Percentiles rank a stretch among this genome's conserved stretches.
Evolutionary conservation across 2,888 invertebrate species (phyloP).

Genomic region (Rotaria macrura): DNA sequence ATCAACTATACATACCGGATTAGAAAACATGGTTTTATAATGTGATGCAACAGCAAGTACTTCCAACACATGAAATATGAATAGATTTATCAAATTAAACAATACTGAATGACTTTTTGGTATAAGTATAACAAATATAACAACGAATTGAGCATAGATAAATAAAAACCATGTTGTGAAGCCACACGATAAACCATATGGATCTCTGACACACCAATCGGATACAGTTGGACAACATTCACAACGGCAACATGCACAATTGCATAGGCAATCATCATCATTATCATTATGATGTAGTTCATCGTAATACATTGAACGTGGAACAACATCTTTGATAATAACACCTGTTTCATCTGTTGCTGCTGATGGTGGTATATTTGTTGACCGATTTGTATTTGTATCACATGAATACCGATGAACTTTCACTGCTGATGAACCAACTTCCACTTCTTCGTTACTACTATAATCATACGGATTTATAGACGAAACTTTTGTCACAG

Average conservation of each 20-base stretch:
- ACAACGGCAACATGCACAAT: constrained; percentile 28
- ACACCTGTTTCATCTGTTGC: neutral
- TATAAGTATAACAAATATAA: constrained; percentile 67
- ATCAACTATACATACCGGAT: constrained; percentile 57
- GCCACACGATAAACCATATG: constrained; percentile 73
- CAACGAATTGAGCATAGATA: constrained; percentile 75
- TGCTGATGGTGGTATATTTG: neutral
- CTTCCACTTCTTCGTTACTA: neutral
- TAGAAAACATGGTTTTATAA: constrained; percentile 68
- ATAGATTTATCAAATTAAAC: constrained; percentile 57
- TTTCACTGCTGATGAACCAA: neutral
- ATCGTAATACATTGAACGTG: constrained; percentile 9
- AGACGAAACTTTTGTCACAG: neutral
- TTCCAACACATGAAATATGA: constrained; percentile 66
- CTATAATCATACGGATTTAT: neutral
- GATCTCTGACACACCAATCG: constrained; percentile 54
- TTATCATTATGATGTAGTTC: neutral
- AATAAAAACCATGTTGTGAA: constrained; percentile 69
- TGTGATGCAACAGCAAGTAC: constrained; percentile 67
- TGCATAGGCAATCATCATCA: constrained; percentile 28
- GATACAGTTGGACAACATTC: constrained; percentile 17
- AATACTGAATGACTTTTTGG: constrained; percentile 61
- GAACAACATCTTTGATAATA: constrained; percentile 7
- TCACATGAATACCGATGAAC: neutral
- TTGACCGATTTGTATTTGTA: neutral